Evolutionary conservation across 2,113 vertebrate genomes (phyloP).

Genomic region (Hoplias malabaricus): DNA sequence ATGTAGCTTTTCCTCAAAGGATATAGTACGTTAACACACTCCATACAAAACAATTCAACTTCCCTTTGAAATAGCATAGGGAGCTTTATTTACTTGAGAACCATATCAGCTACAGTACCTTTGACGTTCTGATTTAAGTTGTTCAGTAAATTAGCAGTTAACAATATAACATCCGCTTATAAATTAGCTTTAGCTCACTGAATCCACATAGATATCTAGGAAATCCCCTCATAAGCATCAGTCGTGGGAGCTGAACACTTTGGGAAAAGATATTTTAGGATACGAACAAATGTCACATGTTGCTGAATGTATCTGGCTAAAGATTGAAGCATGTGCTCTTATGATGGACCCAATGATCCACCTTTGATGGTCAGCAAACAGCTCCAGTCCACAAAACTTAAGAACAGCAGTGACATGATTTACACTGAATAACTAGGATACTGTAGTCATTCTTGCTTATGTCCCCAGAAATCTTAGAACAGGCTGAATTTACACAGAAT

Average conservation of each 20-base stretch:
- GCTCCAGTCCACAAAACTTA: background rate
- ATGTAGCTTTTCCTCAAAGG: no score
- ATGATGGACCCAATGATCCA: background rate
- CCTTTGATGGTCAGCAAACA: background rate
- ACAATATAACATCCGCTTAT: background rate
- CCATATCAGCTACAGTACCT: background rate
- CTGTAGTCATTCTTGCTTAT: background rate
- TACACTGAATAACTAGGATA: conserved; percentile 27
- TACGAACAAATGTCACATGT: conserved; percentile 49
- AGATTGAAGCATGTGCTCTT: conserved; percentile 6
- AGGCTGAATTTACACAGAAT: background rate
- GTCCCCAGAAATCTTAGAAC: background rate
- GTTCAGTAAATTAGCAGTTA: background rate
- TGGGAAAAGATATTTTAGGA: conserved; percentile 56
- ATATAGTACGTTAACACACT: no score
- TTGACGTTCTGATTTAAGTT: background rate
- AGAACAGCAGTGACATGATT: conserved; percentile 5
- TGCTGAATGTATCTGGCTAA: conserved; percentile 30
- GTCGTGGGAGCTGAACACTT: conserved; percentile 38
- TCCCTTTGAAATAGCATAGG: no score
- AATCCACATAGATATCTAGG: conserved; percentile 24
- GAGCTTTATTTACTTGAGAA: no score
- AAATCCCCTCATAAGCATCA: conserved; percentile 41
- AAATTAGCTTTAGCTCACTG: background rate
- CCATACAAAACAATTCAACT: no score